Evolutionary conservation across 64 coral and sea anemone species (phyloP), one percentile per base, ranked within the genome.

Genomic region (Montipora cactus): DNA sequence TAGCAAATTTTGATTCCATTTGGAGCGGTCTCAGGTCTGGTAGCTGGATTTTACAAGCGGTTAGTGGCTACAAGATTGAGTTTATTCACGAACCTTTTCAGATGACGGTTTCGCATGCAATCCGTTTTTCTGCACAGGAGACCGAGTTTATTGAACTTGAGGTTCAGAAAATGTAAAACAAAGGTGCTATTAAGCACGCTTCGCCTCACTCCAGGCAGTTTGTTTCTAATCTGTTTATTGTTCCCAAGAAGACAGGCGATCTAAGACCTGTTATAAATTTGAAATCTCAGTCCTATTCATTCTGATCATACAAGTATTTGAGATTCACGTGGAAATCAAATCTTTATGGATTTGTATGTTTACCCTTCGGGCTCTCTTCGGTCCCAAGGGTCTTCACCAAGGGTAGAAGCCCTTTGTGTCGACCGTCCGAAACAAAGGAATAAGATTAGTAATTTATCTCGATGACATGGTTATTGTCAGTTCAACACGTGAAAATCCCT

Each of bases 311-410:
- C 61, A 59, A 85, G 8, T 16, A n/a, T 58, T 85, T 85, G 68
- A 85, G 81, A 67, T 53, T 81, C 47, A 46, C 16, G 59, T 81
- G 48, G 79, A 55, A 81, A 55, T 81, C 79, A 64, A 64, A 11
- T 12, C 61, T 64, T 10, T 55, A 55, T 10, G 61, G 13, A 11
- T 64, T 64, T 64, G 61, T 64, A 12, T 64, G 9, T 64, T 64
- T 74, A 44, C 71, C 11, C 16, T 74, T 74, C 23, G 71, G 71
- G 20, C 28, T 74, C 8, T 64, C 0, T 22, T 74, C 20, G n/a
- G 22, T 23, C 71, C 71, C 71, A 23, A 74, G 71, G 71, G 20
- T 25, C 16, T 74, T 74, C 71, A 74, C 71, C 5, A 74, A 74
- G 16, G 68, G 8, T 7, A 71, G 68, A 71, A 71, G 68, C 68